Conservation (phyloP, 2,113 vertebrate genomes). For the Colaptes auratus region DNA sequence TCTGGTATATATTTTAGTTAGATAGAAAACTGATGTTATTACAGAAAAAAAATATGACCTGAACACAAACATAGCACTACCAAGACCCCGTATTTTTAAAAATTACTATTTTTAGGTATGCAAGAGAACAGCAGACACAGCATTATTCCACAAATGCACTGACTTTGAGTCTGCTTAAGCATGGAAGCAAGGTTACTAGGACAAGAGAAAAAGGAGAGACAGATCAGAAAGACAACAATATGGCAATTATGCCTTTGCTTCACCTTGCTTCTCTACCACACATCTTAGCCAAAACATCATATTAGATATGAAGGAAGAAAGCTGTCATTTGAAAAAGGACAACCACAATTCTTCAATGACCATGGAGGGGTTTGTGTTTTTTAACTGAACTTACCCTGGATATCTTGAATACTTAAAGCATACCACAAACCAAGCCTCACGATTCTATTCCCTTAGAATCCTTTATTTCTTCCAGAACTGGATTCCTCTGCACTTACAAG, state of each 20-base stretch:
- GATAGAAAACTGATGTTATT: accelerated
- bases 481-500: neutral
- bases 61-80: neutral
- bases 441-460: neutral
- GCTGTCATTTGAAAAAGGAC: neutral
- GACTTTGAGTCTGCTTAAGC: neutral
- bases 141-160: neutral
- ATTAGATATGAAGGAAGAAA: neutral
- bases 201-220: neutral
- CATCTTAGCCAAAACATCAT: neutral
- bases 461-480: neutral
- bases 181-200: neutral
- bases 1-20: neutral
- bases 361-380: accelerated
- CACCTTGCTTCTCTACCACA: neutral
- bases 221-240: neutral
- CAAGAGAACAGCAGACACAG: neutral
- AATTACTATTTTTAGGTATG: neutral
- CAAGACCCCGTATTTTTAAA: neutral
- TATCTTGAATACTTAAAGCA: neutral
- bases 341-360: neutral
- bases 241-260: neutral
- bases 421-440: neutral
- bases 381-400: neutral
- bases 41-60: neutral